Conservation (phyloP, 2,113 vertebrate genomes). For the Pogonocichla stellata region DNA sequence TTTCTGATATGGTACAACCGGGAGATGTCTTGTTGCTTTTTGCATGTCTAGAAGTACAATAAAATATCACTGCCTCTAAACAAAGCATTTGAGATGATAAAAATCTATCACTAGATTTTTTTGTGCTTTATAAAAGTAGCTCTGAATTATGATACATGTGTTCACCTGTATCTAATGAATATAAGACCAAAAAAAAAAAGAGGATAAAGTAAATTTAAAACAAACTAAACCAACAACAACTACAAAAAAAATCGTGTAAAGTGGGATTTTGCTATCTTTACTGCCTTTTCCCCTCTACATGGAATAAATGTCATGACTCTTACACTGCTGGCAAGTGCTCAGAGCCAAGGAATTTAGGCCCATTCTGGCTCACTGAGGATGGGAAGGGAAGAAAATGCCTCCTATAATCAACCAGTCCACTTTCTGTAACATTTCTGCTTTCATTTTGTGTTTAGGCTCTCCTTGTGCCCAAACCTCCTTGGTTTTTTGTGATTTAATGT, state of each 20-base stretch:
- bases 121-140: not conserved
- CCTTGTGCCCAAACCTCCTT: not conserved
- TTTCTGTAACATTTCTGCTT: not conserved
- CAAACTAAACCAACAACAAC: not conserved
- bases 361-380: not conserved
- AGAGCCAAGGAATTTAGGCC: not conserved
- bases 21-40: not conserved
- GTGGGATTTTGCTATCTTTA: not conserved
- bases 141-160: too few relatives aligned
- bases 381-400: not conserved
- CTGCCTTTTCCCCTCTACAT: not conserved
- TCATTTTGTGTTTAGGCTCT: not conserved
- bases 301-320: not conserved
- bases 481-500: not conserved
- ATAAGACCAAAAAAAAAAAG: not conserved
- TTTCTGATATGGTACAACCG: not conserved
- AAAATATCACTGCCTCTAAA: not conserved
- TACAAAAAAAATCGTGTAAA: accelerated
- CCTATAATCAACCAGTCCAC: not conserved
- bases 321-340: not conserved
- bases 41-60: not conserved
- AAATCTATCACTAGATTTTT: not conserved
- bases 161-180: not conserved
- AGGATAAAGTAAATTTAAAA: not conserved
- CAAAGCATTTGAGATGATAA: not conserved